These are phyloP conservation scores for Iphiclides podalirius DNA, from an alignment of 2,888 invertebrate genomes.

Conservation along the genomic window DNA sequence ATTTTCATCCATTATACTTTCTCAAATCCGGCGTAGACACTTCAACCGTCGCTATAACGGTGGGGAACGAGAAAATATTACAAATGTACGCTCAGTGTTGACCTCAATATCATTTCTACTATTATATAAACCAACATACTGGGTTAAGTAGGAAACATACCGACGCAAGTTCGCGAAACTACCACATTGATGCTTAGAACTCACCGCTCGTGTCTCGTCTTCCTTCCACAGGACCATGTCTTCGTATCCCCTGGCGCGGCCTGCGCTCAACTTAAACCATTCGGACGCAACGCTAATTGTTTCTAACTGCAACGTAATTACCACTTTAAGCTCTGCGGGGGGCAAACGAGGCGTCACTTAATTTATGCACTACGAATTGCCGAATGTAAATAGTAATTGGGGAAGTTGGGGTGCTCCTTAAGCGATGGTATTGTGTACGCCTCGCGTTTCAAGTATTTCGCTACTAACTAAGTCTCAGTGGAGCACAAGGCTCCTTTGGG, in stretches of 20 bases:
- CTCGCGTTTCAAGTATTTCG: no score
- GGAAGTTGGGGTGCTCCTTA: conserved; percentile 2
- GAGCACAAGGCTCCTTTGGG: no score
- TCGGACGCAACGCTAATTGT: conserved; percentile 84
- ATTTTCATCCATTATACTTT: no score
- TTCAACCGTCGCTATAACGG: neutral
- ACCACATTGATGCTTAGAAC: neutral
- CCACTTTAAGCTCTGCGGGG: conserved; percentile 58
- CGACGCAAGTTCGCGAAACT: neutral
- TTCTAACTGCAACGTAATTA: conserved; percentile 57
- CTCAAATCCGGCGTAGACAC: neutral
- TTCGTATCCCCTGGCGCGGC: conserved; percentile 78
- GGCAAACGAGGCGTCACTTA: conserved; percentile 10
- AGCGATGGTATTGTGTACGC: no score
- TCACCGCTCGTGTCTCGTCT: conserved; percentile 37
- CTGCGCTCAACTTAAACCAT: conserved; percentile 86
- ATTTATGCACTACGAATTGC: neutral
- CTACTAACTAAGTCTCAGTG: no score
- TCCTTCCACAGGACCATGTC: conserved; percentile 88
- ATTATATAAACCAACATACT: conserved; percentile 1
- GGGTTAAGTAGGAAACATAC: conserved; percentile 6
- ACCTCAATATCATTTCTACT: neutral
- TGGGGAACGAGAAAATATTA: neutral
- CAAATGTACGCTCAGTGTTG: neutral
- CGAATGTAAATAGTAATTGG: conserved; percentile 4